phyloP scores from a whole-genome alignment of 2,797 vertebrate species.

The Lepus oiostolus region DNA sequence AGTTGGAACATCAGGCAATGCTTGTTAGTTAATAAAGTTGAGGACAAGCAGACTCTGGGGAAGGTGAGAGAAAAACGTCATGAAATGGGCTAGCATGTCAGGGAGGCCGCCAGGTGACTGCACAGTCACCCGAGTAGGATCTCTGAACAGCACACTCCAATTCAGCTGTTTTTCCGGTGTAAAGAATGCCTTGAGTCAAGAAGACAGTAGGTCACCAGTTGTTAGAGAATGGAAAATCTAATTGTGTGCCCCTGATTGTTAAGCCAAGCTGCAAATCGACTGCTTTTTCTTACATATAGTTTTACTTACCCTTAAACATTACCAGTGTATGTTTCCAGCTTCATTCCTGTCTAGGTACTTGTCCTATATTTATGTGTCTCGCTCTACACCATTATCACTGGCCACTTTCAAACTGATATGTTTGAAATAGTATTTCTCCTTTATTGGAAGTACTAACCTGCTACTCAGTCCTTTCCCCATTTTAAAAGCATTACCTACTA shows the following conservation, averaged over 20 bases:
- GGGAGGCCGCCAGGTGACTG: background rate
- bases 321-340: background rate
- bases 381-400: background rate
- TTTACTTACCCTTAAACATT: background rate
- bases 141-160: background rate
- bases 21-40: slow-evolving; percentile 17
- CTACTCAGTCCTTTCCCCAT: background rate
- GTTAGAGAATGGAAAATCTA: slow-evolving; percentile 23
- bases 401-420: background rate
- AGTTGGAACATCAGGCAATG: background rate
- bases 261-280: slow-evolving; percentile 1
- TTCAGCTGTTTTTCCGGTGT: background rate
- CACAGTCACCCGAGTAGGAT: background rate
- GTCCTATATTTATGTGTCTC: background rate
- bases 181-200: background rate
- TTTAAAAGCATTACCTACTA: background rate
- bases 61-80: background rate
- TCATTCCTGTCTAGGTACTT: background rate
- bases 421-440: slow-evolving; percentile 20
- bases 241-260: background rate
- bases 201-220: background rate
- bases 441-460: slow-evolving; percentile 27
- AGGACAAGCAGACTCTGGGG: background rate
- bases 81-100: background rate
- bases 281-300: background rate